phyloP scores from a whole-genome alignment of 2,888 invertebrate species.

The Sussaba pulchella region DNA sequence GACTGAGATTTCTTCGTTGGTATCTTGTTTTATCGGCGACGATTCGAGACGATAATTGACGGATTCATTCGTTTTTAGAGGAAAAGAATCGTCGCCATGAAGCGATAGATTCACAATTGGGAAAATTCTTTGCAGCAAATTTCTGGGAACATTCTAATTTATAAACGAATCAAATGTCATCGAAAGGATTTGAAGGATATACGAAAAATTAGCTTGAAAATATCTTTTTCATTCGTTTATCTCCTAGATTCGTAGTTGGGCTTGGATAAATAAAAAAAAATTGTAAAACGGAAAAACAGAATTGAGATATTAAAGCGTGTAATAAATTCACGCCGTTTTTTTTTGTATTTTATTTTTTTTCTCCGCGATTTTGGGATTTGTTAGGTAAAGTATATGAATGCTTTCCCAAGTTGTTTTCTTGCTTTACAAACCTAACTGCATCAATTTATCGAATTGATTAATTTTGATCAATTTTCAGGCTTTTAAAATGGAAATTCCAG shows the following conservation, averaged over 20 bases:
- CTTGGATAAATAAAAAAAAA: background rate
- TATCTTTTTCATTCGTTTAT: slow-evolving; percentile 26
- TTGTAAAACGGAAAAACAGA: slow-evolving; percentile 1
- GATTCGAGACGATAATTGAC: background rate
- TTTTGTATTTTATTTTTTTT: too few relatives aligned
- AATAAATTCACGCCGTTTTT: too few relatives aligned
- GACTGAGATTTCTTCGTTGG: slow-evolving; percentile 33
- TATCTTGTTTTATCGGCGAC: slow-evolving; percentile 28
- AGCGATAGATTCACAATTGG: slow-evolving; percentile 7
- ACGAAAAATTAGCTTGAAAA: slow-evolving; percentile 37
- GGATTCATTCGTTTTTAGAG: background rate
- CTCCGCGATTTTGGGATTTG: too few relatives aligned
- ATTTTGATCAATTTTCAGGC: too few relatives aligned
- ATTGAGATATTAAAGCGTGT: too few relatives aligned
- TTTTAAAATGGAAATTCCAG: too few relatives aligned
- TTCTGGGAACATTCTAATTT: slow-evolving; percentile 12
- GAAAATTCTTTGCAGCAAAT: slow-evolving; percentile 4
- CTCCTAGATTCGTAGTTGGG: slow-evolving; percentile 21
- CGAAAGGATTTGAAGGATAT: slow-evolving; percentile 33
- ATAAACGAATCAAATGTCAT: too few relatives aligned
- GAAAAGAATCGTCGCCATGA: slow-evolving; percentile 9
- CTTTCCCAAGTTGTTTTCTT: too few relatives aligned
- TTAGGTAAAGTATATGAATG: too few relatives aligned
- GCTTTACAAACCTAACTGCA: too few relatives aligned
- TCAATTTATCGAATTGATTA: too few relatives aligned